Evolutionary conservation across 2,888 invertebrate species (phyloP), one percentile per base, ranked within the genome.

Genomic region (Drosophila cognata): DNA sequence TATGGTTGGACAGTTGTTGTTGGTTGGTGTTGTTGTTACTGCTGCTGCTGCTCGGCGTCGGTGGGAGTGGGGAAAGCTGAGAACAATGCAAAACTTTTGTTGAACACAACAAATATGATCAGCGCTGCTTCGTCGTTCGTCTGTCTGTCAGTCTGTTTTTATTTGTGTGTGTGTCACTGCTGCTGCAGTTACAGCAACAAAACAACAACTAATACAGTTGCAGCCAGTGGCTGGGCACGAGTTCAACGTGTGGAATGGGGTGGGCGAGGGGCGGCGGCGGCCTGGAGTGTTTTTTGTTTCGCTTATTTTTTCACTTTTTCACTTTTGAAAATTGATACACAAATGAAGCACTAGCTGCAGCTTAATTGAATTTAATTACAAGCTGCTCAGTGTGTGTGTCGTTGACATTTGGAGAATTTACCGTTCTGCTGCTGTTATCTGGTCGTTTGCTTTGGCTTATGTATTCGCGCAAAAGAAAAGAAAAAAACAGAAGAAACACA

Each of bases 361-460:
- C 83, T 88, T 87, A 91, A 91, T 91, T 91, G 91, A 91, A 88
- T 89, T 91, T 91, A 91, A 91, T 90, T 91, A 88, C 84, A 88
- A 74, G 31, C 59, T 57, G 18, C 61, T 59, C 56, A n/a, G 10
- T 50, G 50, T 50, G 25, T 66, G 66, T 71, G 78, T 77, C 81
- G 74, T 71, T 76, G 81, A 73, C 78, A 79, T 78, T 78, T 79
- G 68, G 64, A 76, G 80, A 79, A 79, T 78, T 75, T 76, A 78
- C 78, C 80, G 78, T 78, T 78, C 80, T 68, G 58, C 58, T 65
- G 57, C 57, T 73, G 67, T 74, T 77, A 74, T 77, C 70, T 79
- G 59, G 28, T 55, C 62, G 62, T 68, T 79, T 76, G 76, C 78
- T 68, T 79, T 78, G 71, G 38, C 78, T 78, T 78, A 79, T 75